These are phyloP conservation scores for Benitochromis conjunctus DNA, from an alignment of 2,113 vertebrate genomes.

Conservation along the genomic window DNA sequence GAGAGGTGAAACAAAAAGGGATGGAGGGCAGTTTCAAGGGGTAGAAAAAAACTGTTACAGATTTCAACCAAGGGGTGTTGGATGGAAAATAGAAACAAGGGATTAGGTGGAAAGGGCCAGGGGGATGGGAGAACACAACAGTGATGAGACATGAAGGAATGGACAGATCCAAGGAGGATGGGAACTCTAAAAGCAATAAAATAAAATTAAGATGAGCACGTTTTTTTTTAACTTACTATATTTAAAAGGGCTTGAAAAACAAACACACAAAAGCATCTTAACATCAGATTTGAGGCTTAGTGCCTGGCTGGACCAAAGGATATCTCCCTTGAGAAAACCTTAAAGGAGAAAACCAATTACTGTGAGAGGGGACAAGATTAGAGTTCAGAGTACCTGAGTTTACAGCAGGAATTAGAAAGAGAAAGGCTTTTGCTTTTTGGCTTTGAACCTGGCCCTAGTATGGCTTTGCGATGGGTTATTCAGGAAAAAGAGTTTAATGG, in stretches of 20 bases:
- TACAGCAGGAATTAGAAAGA: conserved; percentile 44
- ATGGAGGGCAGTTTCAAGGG: background rate
- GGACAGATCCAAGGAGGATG: background rate
- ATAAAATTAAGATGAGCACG: background rate
- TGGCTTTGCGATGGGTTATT: conserved; percentile 5
- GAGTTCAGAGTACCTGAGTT: conserved; percentile 50
- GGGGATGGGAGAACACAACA: background rate
- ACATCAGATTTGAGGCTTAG: conserved; percentile 32
- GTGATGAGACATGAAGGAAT: background rate
- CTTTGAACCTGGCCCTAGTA: conserved; percentile 41
- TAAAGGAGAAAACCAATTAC: conserved; percentile 68
- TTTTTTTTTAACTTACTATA: conserved; percentile 1
- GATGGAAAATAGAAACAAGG: conserved; percentile 2
- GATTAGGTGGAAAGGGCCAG: background rate
- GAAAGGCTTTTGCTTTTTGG: conserved; percentile 37
- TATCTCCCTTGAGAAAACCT: conserved; percentile 47
- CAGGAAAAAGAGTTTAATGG: conserved; percentile 40
- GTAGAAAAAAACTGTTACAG: background rate
- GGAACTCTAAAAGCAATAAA: conserved; percentile 8
- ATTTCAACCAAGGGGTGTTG: background rate
- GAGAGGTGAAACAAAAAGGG: background rate
- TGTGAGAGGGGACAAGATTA: conserved; percentile 62
- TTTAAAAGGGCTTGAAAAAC: conserved; percentile 21
- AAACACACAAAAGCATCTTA: conserved; percentile 32
- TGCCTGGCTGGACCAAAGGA: conserved; percentile 17